Evolutionary conservation across 2,888 invertebrate genomes (phyloP), one percentile per base, ranked within the genome.

Genomic region (Ethmia dodecea): DNA sequence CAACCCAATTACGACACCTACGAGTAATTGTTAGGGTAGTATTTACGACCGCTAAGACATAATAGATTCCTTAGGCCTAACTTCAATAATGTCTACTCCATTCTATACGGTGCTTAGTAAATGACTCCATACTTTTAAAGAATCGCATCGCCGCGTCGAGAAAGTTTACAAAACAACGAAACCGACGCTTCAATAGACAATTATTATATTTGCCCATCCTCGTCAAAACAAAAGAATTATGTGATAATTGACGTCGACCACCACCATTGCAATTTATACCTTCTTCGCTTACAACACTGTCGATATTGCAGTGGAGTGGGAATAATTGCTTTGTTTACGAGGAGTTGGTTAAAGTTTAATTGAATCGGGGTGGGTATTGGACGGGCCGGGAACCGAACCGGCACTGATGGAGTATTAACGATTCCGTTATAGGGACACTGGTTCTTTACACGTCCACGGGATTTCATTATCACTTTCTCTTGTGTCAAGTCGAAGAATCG

Each of bases 311-410:
- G 49, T 60, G 66, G 31, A 31, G 40, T 14, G 28, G 47, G 50
- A 54, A 63, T 73, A 77, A 79, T 78, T 74, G 78, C 72, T 73
- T 79, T 81, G 81, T 81, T 81, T 81, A 79, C 81, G 70, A 73
- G 72, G 65, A 63, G 57, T 80, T 75, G 71, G 77, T 76, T 76
- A 75, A 83, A 81, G 79, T 83, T 83, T 79, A 83, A 83, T 83
- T 83, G 80, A 80, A 80, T 74, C 61, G 70, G 63, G 72, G 69
- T 12, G 29, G 29, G 31, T 31, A 29, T 34, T 33, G 12, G 13
- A 11, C 9, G 31, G 31, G 45, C 34, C 38, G 50, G 43, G 38
- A 35, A 29, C 14, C 18, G 37, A 37, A 40, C 37, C 31, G 20
- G 55, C 53, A 53, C 56, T 55, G 68, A 72, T 71, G 65, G 70